Base-by-base conservation (phyloP, 2,888 invertebrate genomes). In the Petrophora chlorosata region DNA sequence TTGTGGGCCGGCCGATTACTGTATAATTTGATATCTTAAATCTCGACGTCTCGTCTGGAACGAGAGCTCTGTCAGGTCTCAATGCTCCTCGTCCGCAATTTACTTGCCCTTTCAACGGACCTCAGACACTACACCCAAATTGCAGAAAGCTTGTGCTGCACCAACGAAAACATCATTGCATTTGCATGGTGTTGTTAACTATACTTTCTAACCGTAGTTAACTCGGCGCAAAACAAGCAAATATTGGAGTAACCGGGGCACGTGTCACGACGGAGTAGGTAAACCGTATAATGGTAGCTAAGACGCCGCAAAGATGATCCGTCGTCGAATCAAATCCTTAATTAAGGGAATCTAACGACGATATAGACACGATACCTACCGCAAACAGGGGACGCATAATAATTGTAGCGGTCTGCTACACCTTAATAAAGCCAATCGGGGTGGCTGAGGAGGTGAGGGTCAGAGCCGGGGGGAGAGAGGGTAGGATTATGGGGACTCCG, bases 401-500 rank as follows among this genome's bases (percentile, higher is more conserved):
- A 90, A 89, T 89, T 85, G 87, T 88, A 85, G 88, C 88, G 89
- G 89, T 85, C 87, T 86, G 85, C 82, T 88, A 86, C 86, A 88
- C 89, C 89, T 89, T 90, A 90, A 90, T 90, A 90, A 89, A 88
- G 89, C 84, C 89, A 89, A 90, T 88, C 82, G 85, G 79, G 80
- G 70, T 63, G 67, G 73, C 67, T 59, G 69, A 65, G 76, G 67
- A 66, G 67, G 57, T 58, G 66, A 54, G 67, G 65, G 64, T 50
- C 49, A 50, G 49, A 38, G 59, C 48, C 55, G 56, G 53, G 65
- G 61, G 64, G 65, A 52, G 68, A 66, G 59, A 68, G 76, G 73
- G 71, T 61, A 67, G 85, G 87, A 85, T 87, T 87, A 84, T 68
- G 70, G 76, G 73, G 79, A 79, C 81, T 82, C 81, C 80, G 77